These are phyloP conservation scores for Eupeodes corollae DNA, from an alignment of 1,140 invertebrate genomes.

Conservation along the genomic window DNA sequence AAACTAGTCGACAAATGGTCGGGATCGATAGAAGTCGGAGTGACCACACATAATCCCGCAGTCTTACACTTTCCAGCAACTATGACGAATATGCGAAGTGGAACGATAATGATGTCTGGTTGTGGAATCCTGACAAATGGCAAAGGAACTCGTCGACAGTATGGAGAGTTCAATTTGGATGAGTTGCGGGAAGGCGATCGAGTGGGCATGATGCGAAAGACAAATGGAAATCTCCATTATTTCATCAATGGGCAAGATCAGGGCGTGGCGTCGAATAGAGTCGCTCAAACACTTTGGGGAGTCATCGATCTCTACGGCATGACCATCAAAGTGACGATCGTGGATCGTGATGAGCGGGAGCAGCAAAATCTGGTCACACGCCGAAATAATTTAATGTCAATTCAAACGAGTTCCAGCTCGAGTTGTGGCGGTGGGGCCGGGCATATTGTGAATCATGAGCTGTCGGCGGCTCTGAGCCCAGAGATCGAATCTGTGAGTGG, in stretches of 20 bases:
- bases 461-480: conserved; percentile 14
- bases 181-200: conserved; percentile 83
- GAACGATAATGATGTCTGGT: conserved; percentile 95
- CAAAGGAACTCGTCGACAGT: conserved; percentile 82
- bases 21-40: conserved; percentile 86
- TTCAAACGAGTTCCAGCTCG: conserved; percentile 21
- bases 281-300: conserved; percentile 72
- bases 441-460: neutral
- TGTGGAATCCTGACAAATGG: conserved; percentile 90
- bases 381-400: conserved; percentile 46
- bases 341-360: conserved; percentile 66
- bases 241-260: conserved; percentile 90
- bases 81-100: conserved; percentile 93
- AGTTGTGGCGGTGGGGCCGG: too few relatives aligned
- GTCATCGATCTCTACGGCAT: conserved; percentile 93
- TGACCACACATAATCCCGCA: conserved; percentile 85
- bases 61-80: conserved; percentile 86
- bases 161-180: conserved; percentile 90
- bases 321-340: conserved; percentile 85
- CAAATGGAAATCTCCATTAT: conserved; percentile 78
- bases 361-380: conserved; percentile 64
- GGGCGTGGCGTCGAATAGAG: conserved; percentile 70
- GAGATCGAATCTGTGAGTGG: conserved; percentile 29
- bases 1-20: conserved; percentile 86
- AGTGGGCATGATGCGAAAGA: conserved; percentile 74